These are phyloP conservation scores for Spinus olivaceus DNA, from an alignment of 2,797 vertebrate species.

Conservation along the genomic window DNA sequence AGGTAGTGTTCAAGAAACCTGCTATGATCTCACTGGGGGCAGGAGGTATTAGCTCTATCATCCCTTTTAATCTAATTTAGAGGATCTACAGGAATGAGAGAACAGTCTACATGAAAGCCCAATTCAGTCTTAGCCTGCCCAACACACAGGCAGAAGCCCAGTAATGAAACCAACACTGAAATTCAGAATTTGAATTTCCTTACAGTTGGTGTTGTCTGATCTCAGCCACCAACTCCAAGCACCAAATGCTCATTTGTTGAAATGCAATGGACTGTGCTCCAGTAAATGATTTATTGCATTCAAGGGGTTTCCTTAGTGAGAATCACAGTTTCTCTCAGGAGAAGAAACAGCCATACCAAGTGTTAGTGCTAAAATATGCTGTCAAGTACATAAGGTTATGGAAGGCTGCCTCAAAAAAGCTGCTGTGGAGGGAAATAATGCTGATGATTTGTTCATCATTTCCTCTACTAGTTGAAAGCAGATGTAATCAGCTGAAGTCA, in stretches of 20 bases:
- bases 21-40: background rate
- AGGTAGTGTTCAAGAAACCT: background rate
- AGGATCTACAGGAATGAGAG: background rate
- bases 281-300: background rate
- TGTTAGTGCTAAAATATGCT: slow-evolving; percentile 34
- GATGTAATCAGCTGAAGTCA: slow-evolving; percentile 1
- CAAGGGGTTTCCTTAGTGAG: background rate
- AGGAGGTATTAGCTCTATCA: background rate
- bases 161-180: background rate
- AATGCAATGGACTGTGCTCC: background rate
- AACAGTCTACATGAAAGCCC: background rate
- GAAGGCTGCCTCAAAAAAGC: slow-evolving; percentile 3
- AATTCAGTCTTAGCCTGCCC: background rate
- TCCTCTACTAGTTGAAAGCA: slow-evolving; percentile 23
- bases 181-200: background rate
- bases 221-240: background rate
- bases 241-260: background rate
- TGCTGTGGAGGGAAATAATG: background rate
- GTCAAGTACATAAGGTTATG: background rate
- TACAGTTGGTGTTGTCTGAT: background rate
- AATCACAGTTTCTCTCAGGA: background rate
- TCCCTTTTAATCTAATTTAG: background rate
- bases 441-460: background rate
- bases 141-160: background rate
- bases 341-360: background rate